Conservation (phyloP, 2,113 vertebrate genomes). For the Anguilla japonica region DNA sequence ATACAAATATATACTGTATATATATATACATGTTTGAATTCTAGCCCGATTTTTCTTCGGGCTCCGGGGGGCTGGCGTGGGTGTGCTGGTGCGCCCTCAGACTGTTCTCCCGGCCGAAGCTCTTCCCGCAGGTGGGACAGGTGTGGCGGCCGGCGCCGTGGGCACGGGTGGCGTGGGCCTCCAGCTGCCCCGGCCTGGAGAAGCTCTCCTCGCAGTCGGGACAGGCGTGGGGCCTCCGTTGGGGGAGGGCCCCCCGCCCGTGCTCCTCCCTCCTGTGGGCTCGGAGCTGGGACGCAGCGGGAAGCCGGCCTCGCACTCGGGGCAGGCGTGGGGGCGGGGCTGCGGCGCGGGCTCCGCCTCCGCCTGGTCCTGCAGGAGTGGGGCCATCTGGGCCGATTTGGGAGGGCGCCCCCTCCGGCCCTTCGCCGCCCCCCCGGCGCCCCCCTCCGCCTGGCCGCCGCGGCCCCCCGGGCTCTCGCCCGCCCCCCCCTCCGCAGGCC, state of each 20-base stretch:
- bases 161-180: slow-evolving; percentile 70
- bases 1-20: not conserved
- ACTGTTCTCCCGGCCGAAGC: slow-evolving; percentile 80
- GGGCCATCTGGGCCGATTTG: slow-evolving; percentile 52
- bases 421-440: slow-evolving; percentile 49
- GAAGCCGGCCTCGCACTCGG: slow-evolving; percentile 64
- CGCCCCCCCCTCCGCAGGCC: slow-evolving; percentile 42
- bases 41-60: slow-evolving; percentile 22
- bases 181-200: slow-evolving; percentile 66
- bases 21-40: not conserved
- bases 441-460: slow-evolving; percentile 24
- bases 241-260: slow-evolving; percentile 41
- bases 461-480: slow-evolving; percentile 60
- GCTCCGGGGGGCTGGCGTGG: slow-evolving; percentile 66
- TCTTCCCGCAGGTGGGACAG: slow-evolving; percentile 79
- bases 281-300: slow-evolving; percentile 56
- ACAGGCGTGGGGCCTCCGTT: slow-evolving; percentile 64
- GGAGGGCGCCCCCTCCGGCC: slow-evolving; percentile 62
- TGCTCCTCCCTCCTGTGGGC: slow-evolving; percentile 73
- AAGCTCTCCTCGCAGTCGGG: slow-evolving; percentile 74
- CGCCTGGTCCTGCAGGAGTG: slow-evolving; percentile 50
- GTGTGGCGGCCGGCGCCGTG: slow-evolving; percentile 75
- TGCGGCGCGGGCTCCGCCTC: slow-evolving; percentile 48
- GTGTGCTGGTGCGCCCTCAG: slow-evolving; percentile 77
- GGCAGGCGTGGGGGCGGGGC: slow-evolving; percentile 57